phyloP scores from a whole-genome alignment of 1,140 invertebrate genomes.

The Zaprionus inermis region DNA sequence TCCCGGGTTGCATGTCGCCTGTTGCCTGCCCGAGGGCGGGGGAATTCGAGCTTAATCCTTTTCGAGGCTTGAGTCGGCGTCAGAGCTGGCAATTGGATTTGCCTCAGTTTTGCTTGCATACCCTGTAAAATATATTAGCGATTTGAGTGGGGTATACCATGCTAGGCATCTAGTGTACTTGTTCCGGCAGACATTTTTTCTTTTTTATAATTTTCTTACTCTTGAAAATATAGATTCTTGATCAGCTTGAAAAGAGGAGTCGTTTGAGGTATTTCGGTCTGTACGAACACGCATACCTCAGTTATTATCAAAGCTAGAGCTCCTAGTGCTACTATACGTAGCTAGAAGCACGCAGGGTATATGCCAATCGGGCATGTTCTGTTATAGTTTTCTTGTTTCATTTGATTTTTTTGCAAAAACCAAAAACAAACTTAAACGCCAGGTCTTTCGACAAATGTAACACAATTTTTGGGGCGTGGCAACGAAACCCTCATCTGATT shows the following conservation, averaged over 20 bases:
- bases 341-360: too few relatives aligned
- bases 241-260: too few relatives aligned
- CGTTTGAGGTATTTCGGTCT: too few relatives aligned
- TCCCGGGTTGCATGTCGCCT: not conserved
- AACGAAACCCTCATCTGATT: constrained; percentile 8
- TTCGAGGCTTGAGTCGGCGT: constrained; percentile 11
- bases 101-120: constrained; percentile 2
- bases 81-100: constrained; percentile 26
- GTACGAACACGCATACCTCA: too few relatives aligned
- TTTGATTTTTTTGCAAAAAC: not conserved
- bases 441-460: constrained; percentile 10
- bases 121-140: not conserved
- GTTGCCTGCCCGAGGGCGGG: not conserved
- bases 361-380: not conserved
- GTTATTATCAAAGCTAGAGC: too few relatives aligned
- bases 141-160: not conserved
- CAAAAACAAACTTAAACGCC: constrained; percentile 9
- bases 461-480: constrained; percentile 14
- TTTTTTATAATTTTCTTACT: not conserved
- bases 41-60: constrained; percentile 28
- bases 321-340: too few relatives aligned
- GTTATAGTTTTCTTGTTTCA: not conserved
- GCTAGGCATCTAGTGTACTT: not conserved
- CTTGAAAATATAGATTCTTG: too few relatives aligned
- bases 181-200: not conserved